These are phyloP conservation scores for Troilus luridus DNA, from an alignment of 2,888 invertebrate species.

Conservation along the genomic window DNA sequence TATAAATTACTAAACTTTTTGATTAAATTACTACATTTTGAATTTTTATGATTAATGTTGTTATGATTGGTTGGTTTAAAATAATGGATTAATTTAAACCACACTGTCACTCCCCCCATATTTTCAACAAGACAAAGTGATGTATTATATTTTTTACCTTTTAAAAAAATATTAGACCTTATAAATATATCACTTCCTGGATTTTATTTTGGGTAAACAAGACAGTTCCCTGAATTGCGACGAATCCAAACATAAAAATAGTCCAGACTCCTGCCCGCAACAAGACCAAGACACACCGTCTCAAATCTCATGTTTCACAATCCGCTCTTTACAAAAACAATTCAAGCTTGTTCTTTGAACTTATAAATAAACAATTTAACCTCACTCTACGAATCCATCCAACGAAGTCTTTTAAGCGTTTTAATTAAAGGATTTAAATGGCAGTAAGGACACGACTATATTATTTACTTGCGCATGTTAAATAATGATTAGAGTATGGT, in stretches of 20 bases:
- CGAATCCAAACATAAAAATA: constrained; percentile 31
- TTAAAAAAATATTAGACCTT: not conserved
- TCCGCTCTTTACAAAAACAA: not conserved
- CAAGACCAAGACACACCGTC: not conserved
- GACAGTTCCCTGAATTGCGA: constrained; percentile 3
- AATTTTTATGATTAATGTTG: not conserved
- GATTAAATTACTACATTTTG: too few relatives aligned
- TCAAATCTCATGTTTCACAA: constrained; percentile 26
- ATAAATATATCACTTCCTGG: not conserved
- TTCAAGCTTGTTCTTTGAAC: not conserved
- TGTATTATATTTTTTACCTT: not conserved
- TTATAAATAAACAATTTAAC: not conserved
- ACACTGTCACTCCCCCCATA: not conserved
- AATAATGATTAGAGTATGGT: too few relatives aligned
- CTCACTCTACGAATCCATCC: too few relatives aligned
- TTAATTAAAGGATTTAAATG: too few relatives aligned
- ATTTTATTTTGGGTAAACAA: not conserved
- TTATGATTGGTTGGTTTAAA: not conserved
- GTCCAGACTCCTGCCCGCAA: not conserved
- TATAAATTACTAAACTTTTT: too few relatives aligned
- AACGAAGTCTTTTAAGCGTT: too few relatives aligned
- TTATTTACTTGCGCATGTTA: too few relatives aligned
- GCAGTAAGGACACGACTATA: too few relatives aligned
- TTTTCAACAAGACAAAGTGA: not conserved
- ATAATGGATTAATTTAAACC: not conserved